A percentile compares a stretch with the other conserved stretches of the same genome.
These are phyloP conservation scores for Pelvicachromis taeniatus DNA, from an alignment of 2,113 vertebrate species.

Conservation along the genomic window DNA sequence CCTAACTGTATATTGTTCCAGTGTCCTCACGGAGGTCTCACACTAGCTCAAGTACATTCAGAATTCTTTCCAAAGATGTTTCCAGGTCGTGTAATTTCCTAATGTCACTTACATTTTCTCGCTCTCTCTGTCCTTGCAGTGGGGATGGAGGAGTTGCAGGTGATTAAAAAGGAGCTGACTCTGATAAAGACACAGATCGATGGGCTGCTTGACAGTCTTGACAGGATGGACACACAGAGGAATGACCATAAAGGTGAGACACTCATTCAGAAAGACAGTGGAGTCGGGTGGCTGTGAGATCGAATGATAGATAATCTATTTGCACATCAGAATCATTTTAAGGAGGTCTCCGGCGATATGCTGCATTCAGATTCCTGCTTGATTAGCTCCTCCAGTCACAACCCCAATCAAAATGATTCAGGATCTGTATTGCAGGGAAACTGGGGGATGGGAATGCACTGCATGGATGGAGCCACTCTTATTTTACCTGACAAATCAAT, in stretches of 20 bases:
- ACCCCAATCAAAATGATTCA: conserved; percentile 26
- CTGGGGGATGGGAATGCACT: background rate
- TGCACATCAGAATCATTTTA: conserved; percentile 43
- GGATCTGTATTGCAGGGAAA: conserved; percentile 5
- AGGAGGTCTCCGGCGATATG: background rate
- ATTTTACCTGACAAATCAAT: conserved; percentile 37
- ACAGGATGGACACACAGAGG: conserved; percentile 79
- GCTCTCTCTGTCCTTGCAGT: conserved; percentile 58
- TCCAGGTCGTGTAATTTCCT: background rate
- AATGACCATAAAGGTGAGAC: conserved; percentile 69
- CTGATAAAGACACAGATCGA: conserved; percentile 90
- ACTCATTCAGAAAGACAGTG: conserved; percentile 40
- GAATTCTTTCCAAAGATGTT: background rate
- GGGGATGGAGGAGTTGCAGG: conserved; percentile 78
- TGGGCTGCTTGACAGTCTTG: conserved; percentile 82
- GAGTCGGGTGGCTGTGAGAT: conserved; percentile 9
- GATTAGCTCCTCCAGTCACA: conserved; percentile 37
- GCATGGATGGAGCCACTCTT: background rate
- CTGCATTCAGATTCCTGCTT: conserved; percentile 31
- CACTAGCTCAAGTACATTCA: background rate
- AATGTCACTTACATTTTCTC: background rate
- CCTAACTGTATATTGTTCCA: background rate
- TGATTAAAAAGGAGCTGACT: conserved; percentile 83
- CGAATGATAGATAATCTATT: conserved; percentile 37
- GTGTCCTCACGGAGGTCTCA: background rate